These are phyloP conservation scores for Drosophila nr. medialis DNA, from an alignment of 2,888 invertebrate species.

Conservation along the genomic window DNA sequence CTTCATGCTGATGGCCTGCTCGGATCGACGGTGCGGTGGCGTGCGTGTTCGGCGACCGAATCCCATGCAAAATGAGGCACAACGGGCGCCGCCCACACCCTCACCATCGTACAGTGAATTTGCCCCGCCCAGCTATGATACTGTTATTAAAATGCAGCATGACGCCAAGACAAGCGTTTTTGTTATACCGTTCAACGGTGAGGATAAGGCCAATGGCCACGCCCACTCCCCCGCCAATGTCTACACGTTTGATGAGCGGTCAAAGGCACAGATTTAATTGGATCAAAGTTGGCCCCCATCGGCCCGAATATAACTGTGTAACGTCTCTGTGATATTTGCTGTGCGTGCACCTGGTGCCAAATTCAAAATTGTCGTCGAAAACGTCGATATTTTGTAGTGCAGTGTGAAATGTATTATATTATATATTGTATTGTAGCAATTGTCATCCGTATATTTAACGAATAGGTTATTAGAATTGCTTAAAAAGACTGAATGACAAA, in stretches of 20 bases:
- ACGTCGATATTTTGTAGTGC: slow-evolving; percentile 38
- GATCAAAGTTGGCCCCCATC: background rate
- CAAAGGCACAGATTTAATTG: slow-evolving; percentile 62
- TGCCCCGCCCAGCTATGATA: slow-evolving; percentile 84
- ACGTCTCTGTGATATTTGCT: slow-evolving; percentile 71
- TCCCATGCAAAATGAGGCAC: slow-evolving; percentile 53
- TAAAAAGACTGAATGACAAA: slow-evolving; percentile 50
- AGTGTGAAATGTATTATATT: slow-evolving; percentile 55
- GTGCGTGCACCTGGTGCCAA: slow-evolving; percentile 37
- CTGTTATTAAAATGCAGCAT: slow-evolving; percentile 82
- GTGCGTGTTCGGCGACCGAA: slow-evolving; percentile 46
- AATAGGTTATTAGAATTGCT: slow-evolving; percentile 34
- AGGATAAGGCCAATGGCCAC: slow-evolving; percentile 33
- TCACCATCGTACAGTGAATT: slow-evolving; percentile 84
- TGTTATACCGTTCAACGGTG: slow-evolving; percentile 79
- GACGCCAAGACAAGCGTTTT: slow-evolving; percentile 77
- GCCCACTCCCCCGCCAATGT: slow-evolving; percentile 55
- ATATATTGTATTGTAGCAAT: slow-evolving; percentile 32
- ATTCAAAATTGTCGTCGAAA: slow-evolving; percentile 35
- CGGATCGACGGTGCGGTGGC: slow-evolving; percentile 81
- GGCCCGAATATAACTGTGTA: slow-evolving; percentile 8
- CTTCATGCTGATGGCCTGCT: slow-evolving; percentile 84
- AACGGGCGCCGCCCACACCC: slow-evolving; percentile 81
- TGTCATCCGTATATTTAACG: slow-evolving; percentile 35
- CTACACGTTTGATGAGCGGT: slow-evolving; percentile 81